A percentile compares a stretch with the other conserved stretches of the same genome.
phyloP scores from a whole-genome alignment of 2,888 invertebrate genomes.

The Archips crataeganus region DNA sequence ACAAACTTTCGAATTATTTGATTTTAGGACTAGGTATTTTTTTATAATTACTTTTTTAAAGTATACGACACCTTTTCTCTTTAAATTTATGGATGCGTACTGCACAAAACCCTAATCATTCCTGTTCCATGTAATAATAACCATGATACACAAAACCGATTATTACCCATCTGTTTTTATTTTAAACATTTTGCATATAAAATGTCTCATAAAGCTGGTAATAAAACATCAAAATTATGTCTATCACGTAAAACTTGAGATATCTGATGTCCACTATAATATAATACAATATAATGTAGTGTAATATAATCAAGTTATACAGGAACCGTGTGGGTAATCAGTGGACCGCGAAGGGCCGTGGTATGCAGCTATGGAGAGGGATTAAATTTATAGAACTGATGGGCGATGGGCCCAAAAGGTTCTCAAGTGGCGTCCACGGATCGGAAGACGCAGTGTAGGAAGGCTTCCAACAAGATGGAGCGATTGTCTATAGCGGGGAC shows the following conservation, averaged over 20 bases:
- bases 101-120: background rate
- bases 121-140: background rate
- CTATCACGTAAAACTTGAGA: constrained; percentile 59
- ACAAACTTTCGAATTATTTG: too few relatives aligned
- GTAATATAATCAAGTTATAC: constrained; percentile 49
- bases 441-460: too few relatives aligned
- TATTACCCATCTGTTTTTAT: constrained; percentile 3
- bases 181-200: constrained; percentile 33
- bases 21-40: too few relatives aligned
- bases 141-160: background rate
- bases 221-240: constrained; percentile 44
- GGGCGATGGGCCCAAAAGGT: too few relatives aligned
- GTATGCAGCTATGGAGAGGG: constrained; percentile 48
- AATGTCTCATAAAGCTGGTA: constrained; percentile 19
- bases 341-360: constrained; percentile 44
- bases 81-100: too few relatives aligned
- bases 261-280: constrained; percentile 55
- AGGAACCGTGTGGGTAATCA: constrained; percentile 56
- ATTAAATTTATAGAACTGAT: background rate
- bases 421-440: too few relatives aligned
- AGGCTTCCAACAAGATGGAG: too few relatives aligned
- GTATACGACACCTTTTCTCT: too few relatives aligned
- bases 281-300: constrained; percentile 41
- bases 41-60: too few relatives aligned
- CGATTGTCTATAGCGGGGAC: too few relatives aligned